Conservation (phyloP, 2,113 vertebrate genomes). For the Mola mola region DNA sequence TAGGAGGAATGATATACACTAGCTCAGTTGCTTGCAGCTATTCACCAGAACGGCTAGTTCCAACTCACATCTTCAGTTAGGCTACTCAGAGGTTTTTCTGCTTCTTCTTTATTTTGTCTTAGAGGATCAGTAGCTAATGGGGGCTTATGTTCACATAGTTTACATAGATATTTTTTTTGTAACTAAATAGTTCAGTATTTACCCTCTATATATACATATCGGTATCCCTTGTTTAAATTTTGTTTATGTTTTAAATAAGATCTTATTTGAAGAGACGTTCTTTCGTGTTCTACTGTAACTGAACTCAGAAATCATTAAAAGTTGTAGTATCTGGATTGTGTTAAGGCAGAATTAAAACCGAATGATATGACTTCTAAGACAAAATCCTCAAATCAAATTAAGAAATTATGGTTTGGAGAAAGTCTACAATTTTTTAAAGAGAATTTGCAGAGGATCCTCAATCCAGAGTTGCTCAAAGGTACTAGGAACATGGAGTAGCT, state of each 20-base stretch:
- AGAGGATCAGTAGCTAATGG: too few species aligned
- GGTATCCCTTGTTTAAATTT: too few species aligned
- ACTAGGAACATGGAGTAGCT: conserved; percentile 4
- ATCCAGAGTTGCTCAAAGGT: conserved; percentile 5
- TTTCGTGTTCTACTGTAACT: not conserved
- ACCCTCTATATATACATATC: too few species aligned
- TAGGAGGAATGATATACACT: too few species aligned
- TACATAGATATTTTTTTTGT: too few species aligned
- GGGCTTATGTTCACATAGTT: too few species aligned
- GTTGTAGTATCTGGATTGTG: not conserved
- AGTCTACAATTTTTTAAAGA: conserved; percentile 5
- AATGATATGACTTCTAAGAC: conserved; percentile 10
- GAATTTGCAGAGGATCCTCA: conserved; percentile 13
- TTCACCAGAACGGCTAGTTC: too few species aligned
- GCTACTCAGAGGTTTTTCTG: too few species aligned
- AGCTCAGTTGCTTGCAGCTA: too few species aligned
- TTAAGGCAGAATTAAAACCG: conserved; percentile 1
- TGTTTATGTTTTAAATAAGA: not conserved
- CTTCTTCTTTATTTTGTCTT: too few species aligned
- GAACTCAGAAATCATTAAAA: not conserved
- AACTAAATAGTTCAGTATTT: too few species aligned
- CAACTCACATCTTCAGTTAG: too few species aligned
- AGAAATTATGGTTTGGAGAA: conserved; percentile 23
- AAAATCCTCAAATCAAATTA: conserved; percentile 29
- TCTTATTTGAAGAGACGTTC: not conserved